A percentile compares a stretch with the other conserved stretches of the same genome.
Evolutionary conservation across 30 jellyfish, hydroid and myxozoan genomes (phyloP).

Genomic region (Morbakka virulenta): DNA sequence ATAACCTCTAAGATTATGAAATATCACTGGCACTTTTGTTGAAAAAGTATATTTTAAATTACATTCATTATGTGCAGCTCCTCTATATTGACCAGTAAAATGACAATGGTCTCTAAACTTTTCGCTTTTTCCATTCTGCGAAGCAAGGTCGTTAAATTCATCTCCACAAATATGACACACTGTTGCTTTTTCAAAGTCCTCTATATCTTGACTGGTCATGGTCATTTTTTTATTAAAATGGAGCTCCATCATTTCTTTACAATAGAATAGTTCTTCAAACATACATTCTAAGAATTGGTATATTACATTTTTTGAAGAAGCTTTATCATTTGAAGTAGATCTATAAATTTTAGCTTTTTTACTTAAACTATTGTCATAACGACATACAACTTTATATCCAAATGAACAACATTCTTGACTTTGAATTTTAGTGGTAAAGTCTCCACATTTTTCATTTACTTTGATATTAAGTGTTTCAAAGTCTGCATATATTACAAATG

Average conservation of each 20-base stretch:
- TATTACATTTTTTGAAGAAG: slow-evolving; percentile 32
- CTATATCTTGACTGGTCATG: slow-evolving; percentile 6
- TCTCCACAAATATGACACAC: slow-evolving; percentile 28
- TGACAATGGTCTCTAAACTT: slow-evolving; percentile 49
- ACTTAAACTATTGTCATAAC: slow-evolving; percentile 2
- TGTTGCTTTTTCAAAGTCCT: slow-evolving; percentile 7
- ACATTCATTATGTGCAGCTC: slow-evolving; percentile 53
- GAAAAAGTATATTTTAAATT: too few species aligned
- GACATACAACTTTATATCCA: slow-evolving; percentile 28
- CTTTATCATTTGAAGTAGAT: too few species aligned
- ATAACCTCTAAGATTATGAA: too few species aligned
- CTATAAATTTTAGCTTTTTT: slow-evolving; percentile 19
- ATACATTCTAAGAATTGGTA: slow-evolving; percentile 20
- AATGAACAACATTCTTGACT: slow-evolving; percentile 28
- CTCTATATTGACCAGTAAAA: slow-evolving; percentile 47
- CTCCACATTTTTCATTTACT: background rate
- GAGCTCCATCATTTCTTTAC: background rate
- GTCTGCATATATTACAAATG: slow-evolving; percentile 55
- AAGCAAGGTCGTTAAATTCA: slow-evolving; percentile 4
- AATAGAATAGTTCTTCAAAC: slow-evolving; percentile 24
- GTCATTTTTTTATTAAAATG: slow-evolving; percentile 7
- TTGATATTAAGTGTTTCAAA: slow-evolving; percentile 29
- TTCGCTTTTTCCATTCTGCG: too few species aligned
- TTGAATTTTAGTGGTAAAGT: slow-evolving; percentile 1
- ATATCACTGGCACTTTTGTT: too few species aligned